Percentiles rank a stretch among this genome's conserved stretches.
Conservation (phyloP, 2,113 vertebrate species). For the Vireo altiloquus region DNA sequence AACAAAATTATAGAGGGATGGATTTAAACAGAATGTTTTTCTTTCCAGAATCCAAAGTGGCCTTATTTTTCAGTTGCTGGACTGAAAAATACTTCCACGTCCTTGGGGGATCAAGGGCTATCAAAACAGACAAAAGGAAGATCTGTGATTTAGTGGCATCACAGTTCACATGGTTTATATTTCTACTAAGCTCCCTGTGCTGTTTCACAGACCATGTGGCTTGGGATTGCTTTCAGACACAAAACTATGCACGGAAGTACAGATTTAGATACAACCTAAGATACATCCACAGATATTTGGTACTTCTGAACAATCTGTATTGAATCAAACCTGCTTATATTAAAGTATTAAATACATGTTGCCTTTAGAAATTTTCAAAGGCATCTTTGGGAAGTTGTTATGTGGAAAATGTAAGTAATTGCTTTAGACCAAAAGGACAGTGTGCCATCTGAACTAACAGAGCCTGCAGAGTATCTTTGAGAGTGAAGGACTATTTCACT, state of each 20-base stretch:
- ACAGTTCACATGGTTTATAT: slow-evolving; percentile 73
- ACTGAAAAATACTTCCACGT: slow-evolving; percentile 49
- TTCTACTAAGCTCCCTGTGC: slow-evolving; percentile 68
- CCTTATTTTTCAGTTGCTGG: slow-evolving; percentile 25
- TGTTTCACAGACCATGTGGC: slow-evolving; percentile 56
- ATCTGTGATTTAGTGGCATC: slow-evolving; percentile 58
- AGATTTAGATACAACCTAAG: slow-evolving; percentile 72
- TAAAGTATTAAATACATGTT: slow-evolving; percentile 75
- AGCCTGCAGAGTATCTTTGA: slow-evolving; percentile 21
- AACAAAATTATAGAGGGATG: slow-evolving; percentile 26
- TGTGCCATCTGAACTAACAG: slow-evolving; percentile 75
- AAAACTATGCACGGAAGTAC: slow-evolving; percentile 70
- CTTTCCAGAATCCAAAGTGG: slow-evolving; percentile 48
- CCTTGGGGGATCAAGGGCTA: slow-evolving; percentile 61
- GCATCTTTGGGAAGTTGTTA: slow-evolving; percentile 73
- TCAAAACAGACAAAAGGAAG: slow-evolving; percentile 74
- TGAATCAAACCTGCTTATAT: slow-evolving; percentile 70
- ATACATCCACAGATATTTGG: slow-evolving; percentile 60
- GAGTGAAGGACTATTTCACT: slow-evolving; percentile 30
- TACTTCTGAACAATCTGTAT: slow-evolving; percentile 66
- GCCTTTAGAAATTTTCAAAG: slow-evolving; percentile 74
- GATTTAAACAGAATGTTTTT: slow-evolving; percentile 59
- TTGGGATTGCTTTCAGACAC: slow-evolving; percentile 65
- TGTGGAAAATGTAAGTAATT: slow-evolving; percentile 70
- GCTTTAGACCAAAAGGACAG: slow-evolving; percentile 62